phyloP scores from a whole-genome alignment of 2,888 invertebrate genomes.

The Craniophora ligustri region DNA sequence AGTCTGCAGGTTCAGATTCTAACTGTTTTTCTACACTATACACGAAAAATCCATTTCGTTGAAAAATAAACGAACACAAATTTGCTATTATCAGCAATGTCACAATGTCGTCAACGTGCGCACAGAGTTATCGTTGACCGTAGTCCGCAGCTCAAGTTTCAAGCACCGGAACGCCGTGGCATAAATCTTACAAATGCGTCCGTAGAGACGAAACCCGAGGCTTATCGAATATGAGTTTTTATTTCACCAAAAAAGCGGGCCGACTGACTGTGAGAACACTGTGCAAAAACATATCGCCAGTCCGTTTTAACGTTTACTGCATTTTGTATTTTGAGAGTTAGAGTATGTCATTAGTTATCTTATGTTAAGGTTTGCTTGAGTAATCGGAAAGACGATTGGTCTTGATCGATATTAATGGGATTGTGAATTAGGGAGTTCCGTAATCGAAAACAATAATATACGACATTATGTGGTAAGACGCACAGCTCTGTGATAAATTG shows the following conservation, averaged over 20 bases:
- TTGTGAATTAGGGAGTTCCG: too few species aligned
- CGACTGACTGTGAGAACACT: constrained; percentile 16
- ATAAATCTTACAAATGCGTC: constrained; percentile 50
- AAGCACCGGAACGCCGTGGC: constrained; percentile 25
- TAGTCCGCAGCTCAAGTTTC: constrained; percentile 31
- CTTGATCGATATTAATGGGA: too few species aligned
- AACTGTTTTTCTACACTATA: too few species aligned
- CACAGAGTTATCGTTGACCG: constrained; percentile 6
- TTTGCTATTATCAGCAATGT: constrained; percentile 6
- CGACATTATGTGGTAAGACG: too few species aligned
- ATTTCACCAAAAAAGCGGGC: constrained; percentile 36
- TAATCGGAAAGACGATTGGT: too few species aligned
- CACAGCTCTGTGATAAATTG: too few species aligned
- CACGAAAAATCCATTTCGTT: too few species aligned
- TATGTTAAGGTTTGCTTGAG: neutral
- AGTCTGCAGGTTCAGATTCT: too few species aligned
- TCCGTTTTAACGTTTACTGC: neutral
- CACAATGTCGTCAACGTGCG: constrained; percentile 22
- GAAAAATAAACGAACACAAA: too few species aligned
- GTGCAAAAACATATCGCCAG: constrained; percentile 25
- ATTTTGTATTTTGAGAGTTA: neutral
- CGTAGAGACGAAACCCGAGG: constrained; percentile 42
- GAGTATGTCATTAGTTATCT: neutral
- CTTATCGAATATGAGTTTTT: constrained; percentile 36
- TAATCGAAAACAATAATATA: too few species aligned